Conservation (phyloP, 2,113 vertebrate genomes). For the Amphiprion ocellaris region DNA sequence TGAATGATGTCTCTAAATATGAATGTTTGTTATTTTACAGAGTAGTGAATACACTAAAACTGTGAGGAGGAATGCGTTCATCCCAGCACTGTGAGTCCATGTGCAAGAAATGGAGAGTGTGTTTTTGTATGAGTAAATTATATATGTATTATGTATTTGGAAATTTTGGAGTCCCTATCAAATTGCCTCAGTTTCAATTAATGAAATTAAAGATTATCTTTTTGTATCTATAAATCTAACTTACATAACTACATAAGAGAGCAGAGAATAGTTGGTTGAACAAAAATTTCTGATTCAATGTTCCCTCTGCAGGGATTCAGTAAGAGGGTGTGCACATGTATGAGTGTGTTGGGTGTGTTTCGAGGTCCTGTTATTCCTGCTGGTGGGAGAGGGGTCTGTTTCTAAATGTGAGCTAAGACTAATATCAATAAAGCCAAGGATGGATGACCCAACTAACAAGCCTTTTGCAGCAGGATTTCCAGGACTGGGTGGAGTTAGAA, state of each 20-base stretch:
- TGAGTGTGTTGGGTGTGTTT: conserved; percentile 40
- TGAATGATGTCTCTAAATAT: conserved; percentile 19
- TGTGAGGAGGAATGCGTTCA: not conserved
- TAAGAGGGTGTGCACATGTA: not conserved
- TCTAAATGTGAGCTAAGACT: conserved; percentile 26
- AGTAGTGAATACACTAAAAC: conserved; percentile 12
- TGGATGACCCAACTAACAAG: conserved; percentile 8
- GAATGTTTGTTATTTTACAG: conserved; percentile 31
- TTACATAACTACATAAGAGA: not conserved
- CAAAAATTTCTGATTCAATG: not conserved
- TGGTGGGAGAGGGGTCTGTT: conserved; percentile 33
- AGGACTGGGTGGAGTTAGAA: conserved; percentile 13
- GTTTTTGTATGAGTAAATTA: not conserved
- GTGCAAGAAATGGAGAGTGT: not conserved
- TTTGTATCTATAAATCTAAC: not conserved
- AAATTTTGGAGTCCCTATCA: too few species aligned
- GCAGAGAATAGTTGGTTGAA: not conserved
- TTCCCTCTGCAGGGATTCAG: conserved; percentile 6
- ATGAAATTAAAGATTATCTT: not conserved
- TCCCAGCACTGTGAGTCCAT: not conserved
- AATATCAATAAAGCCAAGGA: conserved; percentile 31
- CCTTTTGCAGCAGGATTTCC: conserved; percentile 4
- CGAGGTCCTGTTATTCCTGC: conserved; percentile 34
- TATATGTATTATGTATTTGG: too few species aligned
- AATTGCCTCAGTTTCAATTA: too few species aligned